A percentile compares a stretch with the other conserved stretches of the same genome.
phyloP scores from a whole-genome alignment of 2,797 vertebrate genomes.

The Hemibagrus guttatus region DNA sequence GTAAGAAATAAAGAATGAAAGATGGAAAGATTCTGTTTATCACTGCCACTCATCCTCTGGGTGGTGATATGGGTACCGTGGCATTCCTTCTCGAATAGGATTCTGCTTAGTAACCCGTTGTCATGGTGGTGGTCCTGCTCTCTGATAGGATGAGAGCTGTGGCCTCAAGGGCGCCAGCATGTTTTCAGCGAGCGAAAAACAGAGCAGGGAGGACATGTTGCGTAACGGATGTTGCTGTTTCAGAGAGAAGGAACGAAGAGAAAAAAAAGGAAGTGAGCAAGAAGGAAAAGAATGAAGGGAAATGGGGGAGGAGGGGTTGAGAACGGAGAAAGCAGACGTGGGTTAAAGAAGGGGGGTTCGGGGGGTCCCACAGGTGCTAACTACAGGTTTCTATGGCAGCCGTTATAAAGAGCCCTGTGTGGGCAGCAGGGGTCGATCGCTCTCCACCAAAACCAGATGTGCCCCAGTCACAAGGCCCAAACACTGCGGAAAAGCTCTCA shows the following conservation, averaged over 20 bases:
- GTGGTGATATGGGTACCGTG: conserved; percentile 29
- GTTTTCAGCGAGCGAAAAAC: conserved; percentile 48
- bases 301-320: background rate
- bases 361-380: conserved; percentile 54
- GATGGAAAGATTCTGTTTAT: conserved; percentile 6
- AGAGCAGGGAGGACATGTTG: conserved; percentile 55
- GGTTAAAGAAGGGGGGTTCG: background rate
- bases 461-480: conserved; percentile 34
- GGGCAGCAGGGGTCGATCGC: background rate
- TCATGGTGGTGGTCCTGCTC: conserved; percentile 60
- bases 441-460: conserved; percentile 50
- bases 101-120: conserved; percentile 68
- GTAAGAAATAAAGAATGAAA: background rate
- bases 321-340: conserved; percentile 21
- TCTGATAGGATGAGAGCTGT: conserved; percentile 61
- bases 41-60: conserved; percentile 30
- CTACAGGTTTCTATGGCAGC: conserved; percentile 43
- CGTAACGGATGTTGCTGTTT: conserved; percentile 49
- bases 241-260: conserved; percentile 15
- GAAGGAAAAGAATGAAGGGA: conserved; percentile 37
- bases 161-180: conserved; percentile 50
- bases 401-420: conserved; percentile 47
- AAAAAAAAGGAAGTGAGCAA: conserved; percentile 25
- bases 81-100: conserved; percentile 49
- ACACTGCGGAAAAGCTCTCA: conserved; percentile 28